These are phyloP conservation scores for Acholoe squamosa DNA, from an alignment of 2,888 invertebrate species.

Conservation along the genomic window DNA sequence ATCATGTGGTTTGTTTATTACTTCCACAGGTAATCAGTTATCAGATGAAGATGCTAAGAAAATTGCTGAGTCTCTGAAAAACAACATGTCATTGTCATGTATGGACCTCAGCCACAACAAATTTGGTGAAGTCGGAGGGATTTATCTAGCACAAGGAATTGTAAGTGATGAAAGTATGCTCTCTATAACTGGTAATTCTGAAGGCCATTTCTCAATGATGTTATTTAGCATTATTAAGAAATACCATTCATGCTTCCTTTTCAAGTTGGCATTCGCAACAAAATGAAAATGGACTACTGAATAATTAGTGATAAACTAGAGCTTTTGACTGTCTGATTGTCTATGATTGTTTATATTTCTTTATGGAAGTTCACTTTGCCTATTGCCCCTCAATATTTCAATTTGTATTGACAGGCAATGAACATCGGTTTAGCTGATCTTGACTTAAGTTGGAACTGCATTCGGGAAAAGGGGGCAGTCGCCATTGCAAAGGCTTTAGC, in stretches of 20 bases:
- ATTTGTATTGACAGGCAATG: constrained; percentile 72
- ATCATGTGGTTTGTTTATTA: no score
- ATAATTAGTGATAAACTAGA: no score
- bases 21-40: constrained; percentile 77
- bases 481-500: constrained; percentile 76
- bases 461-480: constrained; percentile 78
- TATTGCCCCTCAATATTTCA: no score
- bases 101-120: constrained; percentile 80
- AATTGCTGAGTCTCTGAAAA: constrained; percentile 77
- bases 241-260: no score
- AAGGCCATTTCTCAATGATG: no score
- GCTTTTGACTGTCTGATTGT: no score
- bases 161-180: constrained; percentile 71
- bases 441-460: constrained; percentile 81
- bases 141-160: constrained; percentile 76
- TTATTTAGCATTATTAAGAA: no score
- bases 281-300: no score
- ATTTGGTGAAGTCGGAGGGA: constrained; percentile 78
- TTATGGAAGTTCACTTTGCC: no score
- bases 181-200: no score
- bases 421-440: constrained; percentile 79
- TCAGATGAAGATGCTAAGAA: constrained; percentile 75
- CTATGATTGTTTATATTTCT: no score
- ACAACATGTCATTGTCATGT: constrained; percentile 77
- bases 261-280: no score